Evolutionary conservation across 2,888 invertebrate species (phyloP).

Genomic region (Volucella bombylans): DNA sequence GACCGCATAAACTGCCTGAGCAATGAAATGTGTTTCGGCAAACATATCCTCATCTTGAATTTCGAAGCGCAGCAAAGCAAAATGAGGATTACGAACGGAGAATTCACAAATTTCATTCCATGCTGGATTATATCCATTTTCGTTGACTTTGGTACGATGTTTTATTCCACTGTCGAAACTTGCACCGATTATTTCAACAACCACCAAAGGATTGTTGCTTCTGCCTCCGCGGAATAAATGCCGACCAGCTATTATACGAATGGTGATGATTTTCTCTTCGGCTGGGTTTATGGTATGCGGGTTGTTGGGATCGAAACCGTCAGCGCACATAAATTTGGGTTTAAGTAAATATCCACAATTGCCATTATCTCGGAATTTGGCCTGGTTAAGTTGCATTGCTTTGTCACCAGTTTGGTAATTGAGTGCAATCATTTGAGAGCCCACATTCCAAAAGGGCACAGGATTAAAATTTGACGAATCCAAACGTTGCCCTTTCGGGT

Average conservation of each 20-base stretch:
- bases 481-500: constrained; percentile 96
- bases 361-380: constrained; percentile 95
- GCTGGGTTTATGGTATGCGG: constrained; percentile 85
- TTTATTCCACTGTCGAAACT: constrained; percentile 93
- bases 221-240: constrained; percentile 93
- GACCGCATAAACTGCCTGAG: constrained; percentile 96
- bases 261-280: constrained; percentile 86
- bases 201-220: constrained; percentile 94
- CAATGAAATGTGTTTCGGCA: constrained; percentile 97
- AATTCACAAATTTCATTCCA: constrained; percentile 96
- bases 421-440: constrained; percentile 98
- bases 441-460: constrained; percentile 96
- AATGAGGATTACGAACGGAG: constrained; percentile 89
- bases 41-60: constrained; percentile 98
- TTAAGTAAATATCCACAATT: constrained; percentile 95
- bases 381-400: constrained; percentile 97
- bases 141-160: constrained; percentile 92
- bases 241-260: constrained; percentile 93
- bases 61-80: constrained; percentile 92
- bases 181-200: constrained; percentile 94
- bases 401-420: constrained; percentile 98
- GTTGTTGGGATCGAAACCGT: constrained; percentile 91
- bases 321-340: constrained; percentile 93
- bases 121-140: constrained; percentile 96
- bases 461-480: constrained; percentile 99